Base-by-base conservation (phyloP, 2,888 invertebrate genomes). In the Pseudoips prasinana region DNA sequence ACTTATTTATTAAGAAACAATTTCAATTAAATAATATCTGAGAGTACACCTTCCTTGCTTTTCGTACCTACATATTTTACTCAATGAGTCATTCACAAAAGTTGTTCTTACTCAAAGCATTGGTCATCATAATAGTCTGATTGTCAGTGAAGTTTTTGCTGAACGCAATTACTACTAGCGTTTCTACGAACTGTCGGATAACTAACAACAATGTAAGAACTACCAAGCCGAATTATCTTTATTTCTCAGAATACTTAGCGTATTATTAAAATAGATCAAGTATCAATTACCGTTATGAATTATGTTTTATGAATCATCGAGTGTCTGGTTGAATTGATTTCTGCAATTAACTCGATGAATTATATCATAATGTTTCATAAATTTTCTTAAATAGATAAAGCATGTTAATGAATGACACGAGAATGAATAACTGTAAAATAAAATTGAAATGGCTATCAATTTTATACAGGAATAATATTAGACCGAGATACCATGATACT, bases 101-200 rank as follows among this genome's bases (percentile, higher is more conserved):
- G 56, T 55, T 53, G 61, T 68, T 70, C 66, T 75, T 75, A 72
- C 67, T 75, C 70, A 79, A 72, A 61, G 64, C 39, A 73, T 77
- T 78, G 75, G 65, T 79, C 78, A 76, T 73, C 7, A 20, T 20
- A 20, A 70, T 66, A 65, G 73, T 71, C 62, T 66, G 65, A 78
- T 79, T 79, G 81, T 75, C 67, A 71, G 65, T 49, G 39, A 39
- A 40, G 51, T 83, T 83, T 83, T 80, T 80, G 75, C 73, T 66
- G 56, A 64, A 53, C 60, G 57, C 74, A 83, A 81, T 83, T 81
- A 82, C 29, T 29, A 17, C 10, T 31, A 14, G 14, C 14, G 43
- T 35, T 71, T 71, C 72, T 64, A 46, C 48, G 73, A 73, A 73
- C 46, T 53, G 39, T 39, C 34, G 39, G 8, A 27, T 33, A 48